A percentile compares a stretch with the other conserved stretches of the same genome.
Evolutionary conservation across 2,888 invertebrate genomes (phyloP).

Genomic region (Drosophila setosimentum): DNA sequence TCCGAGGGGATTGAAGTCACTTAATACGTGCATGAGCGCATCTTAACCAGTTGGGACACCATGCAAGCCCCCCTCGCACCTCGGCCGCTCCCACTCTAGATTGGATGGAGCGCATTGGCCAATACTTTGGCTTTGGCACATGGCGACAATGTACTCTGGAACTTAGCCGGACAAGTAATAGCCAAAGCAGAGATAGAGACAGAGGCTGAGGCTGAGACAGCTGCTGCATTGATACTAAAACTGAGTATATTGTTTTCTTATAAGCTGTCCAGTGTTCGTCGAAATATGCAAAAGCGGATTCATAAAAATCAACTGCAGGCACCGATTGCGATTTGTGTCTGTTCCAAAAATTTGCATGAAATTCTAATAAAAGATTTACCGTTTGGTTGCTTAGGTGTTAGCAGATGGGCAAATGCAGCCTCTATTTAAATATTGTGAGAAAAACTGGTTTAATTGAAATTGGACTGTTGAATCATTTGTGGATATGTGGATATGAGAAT

Average conservation of each 20-base stretch:
- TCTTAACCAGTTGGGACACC: conserved; percentile 67
- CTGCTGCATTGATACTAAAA: conserved; percentile 29
- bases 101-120: conserved; percentile 42
- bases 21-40: conserved; percentile 71
- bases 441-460: conserved; percentile 74
- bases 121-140: conserved; percentile 59
- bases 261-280: conserved; percentile 15
- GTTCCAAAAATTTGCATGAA: conserved; percentile 64
- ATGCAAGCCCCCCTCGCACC: background rate
- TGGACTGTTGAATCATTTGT: conserved; percentile 64
- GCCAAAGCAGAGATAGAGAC: background rate
- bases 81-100: background rate
- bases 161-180: conserved; percentile 19
- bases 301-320: conserved; percentile 57
- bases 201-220: background rate
- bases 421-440: conserved; percentile 31
- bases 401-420: conserved; percentile 52
- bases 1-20: conserved; percentile 66
- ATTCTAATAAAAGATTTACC: conserved; percentile 78
- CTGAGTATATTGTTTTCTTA: background rate
- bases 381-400: conserved; percentile 63
- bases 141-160: conserved; percentile 44
- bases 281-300: conserved; percentile 65
- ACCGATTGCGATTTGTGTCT: conserved; percentile 23
- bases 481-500: conserved; percentile 22